These are phyloP conservation scores for Sminthurinus aureus DNA, from an alignment of 2,888 invertebrate species.

Conservation along the genomic window DNA sequence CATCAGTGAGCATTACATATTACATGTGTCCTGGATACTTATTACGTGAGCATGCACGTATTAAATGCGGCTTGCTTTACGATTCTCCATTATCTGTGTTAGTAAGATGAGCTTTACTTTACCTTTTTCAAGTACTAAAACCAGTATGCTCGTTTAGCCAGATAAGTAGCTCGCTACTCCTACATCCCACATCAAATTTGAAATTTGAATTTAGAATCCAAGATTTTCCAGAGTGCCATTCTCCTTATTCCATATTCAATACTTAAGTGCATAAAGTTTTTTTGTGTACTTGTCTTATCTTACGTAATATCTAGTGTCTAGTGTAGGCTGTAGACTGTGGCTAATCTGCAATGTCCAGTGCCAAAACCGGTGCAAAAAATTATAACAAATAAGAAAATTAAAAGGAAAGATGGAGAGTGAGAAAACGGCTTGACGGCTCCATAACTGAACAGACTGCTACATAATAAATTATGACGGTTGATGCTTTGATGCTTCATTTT, in stretches of 20 bases:
- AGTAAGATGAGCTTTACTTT: background rate
- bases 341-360: background rate
- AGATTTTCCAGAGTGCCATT: too few species aligned
- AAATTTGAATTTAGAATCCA: too few species aligned
- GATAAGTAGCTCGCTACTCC: background rate
- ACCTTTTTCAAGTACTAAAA: too few species aligned
- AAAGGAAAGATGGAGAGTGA: background rate
- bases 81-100: background rate
- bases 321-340: background rate
- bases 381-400: background rate
- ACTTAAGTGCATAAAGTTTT: background rate
- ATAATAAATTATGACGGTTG: background rate
- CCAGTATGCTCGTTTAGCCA: background rate
- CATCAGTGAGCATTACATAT: background rate
- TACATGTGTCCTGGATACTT: too few species aligned
- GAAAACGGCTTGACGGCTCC: background rate
- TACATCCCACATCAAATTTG: background rate
- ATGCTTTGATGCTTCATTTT: background rate
- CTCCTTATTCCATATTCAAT: too few species aligned
- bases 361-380: background rate
- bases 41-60: background rate
- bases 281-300: background rate
- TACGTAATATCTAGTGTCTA: too few species aligned
- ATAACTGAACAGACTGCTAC: background rate
- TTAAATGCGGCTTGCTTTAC: background rate